Conservation (phyloP, 2,888 invertebrate genomes). For the Atrina japonica region DNA sequence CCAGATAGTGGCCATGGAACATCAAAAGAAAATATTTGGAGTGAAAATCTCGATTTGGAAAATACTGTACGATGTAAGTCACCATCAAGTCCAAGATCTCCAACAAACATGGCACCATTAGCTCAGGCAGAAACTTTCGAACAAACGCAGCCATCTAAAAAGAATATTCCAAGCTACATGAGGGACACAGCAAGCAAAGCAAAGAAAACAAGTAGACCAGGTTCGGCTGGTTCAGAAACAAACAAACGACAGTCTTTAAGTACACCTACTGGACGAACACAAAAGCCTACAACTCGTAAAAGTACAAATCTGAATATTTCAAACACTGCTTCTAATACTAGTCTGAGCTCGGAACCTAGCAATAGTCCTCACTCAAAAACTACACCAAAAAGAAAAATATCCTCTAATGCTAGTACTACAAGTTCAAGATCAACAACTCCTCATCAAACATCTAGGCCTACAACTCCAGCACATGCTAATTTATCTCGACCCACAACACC, state of each 20-base stretch:
- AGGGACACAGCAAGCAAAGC: conserved; percentile 65
- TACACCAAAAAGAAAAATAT: conserved; percentile 46
- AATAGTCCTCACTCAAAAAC: conserved; percentile 43
- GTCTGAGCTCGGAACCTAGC: conserved; percentile 55
- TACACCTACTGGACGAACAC: conserved; percentile 23
- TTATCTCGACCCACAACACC: conserved; percentile 41
- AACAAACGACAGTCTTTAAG: conserved; percentile 33
- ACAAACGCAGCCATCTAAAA: conserved; percentile 46
- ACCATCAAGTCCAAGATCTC: conserved; percentile 32
- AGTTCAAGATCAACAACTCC: conserved; percentile 55
- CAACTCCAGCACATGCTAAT: conserved; percentile 46
- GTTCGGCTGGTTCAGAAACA: conserved; percentile 43
- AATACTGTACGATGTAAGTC: conserved; percentile 30
- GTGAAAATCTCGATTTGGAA: conserved; percentile 52
- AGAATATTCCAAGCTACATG: conserved; percentile 71
- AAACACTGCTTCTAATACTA: conserved; percentile 58
- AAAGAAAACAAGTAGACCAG: conserved; percentile 40
- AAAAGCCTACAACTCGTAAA: conserved; percentile 27
- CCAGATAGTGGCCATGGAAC: conserved; percentile 69
- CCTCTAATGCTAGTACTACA: conserved; percentile 49
- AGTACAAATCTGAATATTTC: conserved; percentile 52
- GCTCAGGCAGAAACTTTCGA: conserved; percentile 34
- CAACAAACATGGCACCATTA: conserved; percentile 42
- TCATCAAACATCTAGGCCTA: conserved; percentile 48
- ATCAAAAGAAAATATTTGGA: conserved; percentile 69